Base-by-base conservation (phyloP, 2,888 invertebrate genomes). In the Cerastis leucographa region DNA sequence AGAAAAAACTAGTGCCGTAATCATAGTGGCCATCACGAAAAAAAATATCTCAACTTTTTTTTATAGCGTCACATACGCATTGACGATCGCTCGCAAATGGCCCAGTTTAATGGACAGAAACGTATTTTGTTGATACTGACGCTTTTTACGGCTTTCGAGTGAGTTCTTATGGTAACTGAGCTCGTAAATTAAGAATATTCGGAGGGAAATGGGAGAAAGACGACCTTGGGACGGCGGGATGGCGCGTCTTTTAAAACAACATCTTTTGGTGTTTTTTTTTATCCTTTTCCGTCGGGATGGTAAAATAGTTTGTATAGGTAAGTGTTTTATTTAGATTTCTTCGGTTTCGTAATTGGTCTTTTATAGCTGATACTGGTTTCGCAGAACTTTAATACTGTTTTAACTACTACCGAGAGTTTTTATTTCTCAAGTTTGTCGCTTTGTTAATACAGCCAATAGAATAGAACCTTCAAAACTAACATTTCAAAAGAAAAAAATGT, bases 31-130 rank as follows among this genome's bases (percentile, higher is more conserved):
- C 19, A 61, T n/a, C 56, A 66, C 25, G 25, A 69, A 35, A 82
- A 87, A 84, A 86, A 76, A 77, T 68, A 64, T 71, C 76, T 77
- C 64, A 80, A 81, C 84, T 80, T 85, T 80, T 84, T 78, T 88
- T 90, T 89, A 90, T 89, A 89, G 88, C 85, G 82, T 80, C 89
- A 89, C 90, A 89, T 89, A 90, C 82, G 85, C 83, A 86, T 86
- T 89, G 81, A 88, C 87, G 88, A 89, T 86, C 85, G 78, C 46
- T 83, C 84, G 82, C 85, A 89, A 88, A 88, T 80, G 80, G 78
- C 79, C 68, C 74, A 72, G 83, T 88, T 86, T 89, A 88, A 88
- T 88, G 88, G 88, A 81, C 82, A 84, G 87, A 89, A 90, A 91
- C 89, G 91, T 88, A 90, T 88, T 90, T 87, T 87, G 86, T 86